Evolutionary conservation across 92 coral and sea anemone species (phyloP).

Genomic region (Actinernus sp.): DNA sequence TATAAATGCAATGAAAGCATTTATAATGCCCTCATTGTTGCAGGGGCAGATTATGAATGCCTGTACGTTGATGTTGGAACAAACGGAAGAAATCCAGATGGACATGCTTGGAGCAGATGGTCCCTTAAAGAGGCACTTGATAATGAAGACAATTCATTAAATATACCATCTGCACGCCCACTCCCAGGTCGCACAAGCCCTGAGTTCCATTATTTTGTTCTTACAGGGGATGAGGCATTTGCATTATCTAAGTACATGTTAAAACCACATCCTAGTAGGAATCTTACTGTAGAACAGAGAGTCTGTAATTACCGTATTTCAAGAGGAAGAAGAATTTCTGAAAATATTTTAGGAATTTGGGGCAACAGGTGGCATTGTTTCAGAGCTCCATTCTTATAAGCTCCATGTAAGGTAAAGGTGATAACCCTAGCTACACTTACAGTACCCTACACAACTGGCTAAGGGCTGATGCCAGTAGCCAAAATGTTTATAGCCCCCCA

Average conservation of each 20-base stretch:
- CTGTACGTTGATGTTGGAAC: slow-evolving; percentile 45
- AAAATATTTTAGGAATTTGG: no score
- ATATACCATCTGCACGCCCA: slow-evolving; percentile 43
- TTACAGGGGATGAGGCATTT: slow-evolving; percentile 68
- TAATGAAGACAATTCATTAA: slow-evolving; percentile 32
- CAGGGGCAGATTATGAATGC: slow-evolving; percentile 58
- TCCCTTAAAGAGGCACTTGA: slow-evolving; percentile 40
- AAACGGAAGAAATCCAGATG: slow-evolving; percentile 50
- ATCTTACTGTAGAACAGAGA: slow-evolving; percentile 58
- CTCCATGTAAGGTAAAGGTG: slow-evolving; percentile 41
- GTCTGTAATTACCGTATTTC: slow-evolving; percentile 45
- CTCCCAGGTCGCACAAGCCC: slow-evolving; percentile 39
- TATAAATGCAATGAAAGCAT: no score
- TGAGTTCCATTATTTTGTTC: slow-evolving; percentile 55
- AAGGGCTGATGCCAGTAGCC: slow-evolving; percentile 31
- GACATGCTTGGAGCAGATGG: slow-evolving; percentile 64
- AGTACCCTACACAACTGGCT: slow-evolving; percentile 59
- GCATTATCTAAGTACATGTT: slow-evolving; percentile 39
- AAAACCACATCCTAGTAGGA: slow-evolving; percentile 50
- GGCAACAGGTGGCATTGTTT: slow-evolving; percentile 69
- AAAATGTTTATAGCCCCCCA: slow-evolving; percentile 30
- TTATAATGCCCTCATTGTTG: no score
- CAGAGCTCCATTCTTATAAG: slow-evolving; percentile 48
- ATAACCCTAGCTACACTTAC: slow-evolving; percentile 50
- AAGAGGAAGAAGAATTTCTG: slow-evolving; percentile 59